Evolutionary conservation across 2,797 vertebrate genomes (phyloP).

Genomic region (Hippopotamyrus pictus): DNA sequence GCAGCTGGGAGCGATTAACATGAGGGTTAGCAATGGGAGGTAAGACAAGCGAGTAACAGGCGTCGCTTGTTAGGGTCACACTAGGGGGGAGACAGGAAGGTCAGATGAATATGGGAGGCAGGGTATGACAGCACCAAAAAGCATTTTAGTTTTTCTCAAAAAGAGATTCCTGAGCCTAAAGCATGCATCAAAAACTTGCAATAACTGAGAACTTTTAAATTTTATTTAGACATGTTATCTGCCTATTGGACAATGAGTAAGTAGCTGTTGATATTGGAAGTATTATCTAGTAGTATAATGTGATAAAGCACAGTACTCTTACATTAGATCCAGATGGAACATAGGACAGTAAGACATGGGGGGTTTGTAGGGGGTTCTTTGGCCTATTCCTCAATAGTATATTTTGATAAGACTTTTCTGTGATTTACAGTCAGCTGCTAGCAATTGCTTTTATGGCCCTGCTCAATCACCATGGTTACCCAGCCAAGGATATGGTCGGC

Average conservation of each 20-base stretch:
- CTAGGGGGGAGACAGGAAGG: neutral
- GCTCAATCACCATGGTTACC: constrained; percentile 16
- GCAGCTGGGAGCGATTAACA: neutral
- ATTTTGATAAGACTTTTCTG: neutral
- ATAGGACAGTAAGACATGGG: neutral
- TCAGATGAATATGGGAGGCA: neutral
- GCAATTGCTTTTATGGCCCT: neutral
- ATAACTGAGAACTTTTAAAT: neutral
- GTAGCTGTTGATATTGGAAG: neutral
- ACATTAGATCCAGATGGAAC: neutral
- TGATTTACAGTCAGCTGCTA: constrained; percentile 14
- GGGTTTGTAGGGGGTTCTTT: neutral
- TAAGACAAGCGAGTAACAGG: neutral
- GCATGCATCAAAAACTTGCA: neutral
- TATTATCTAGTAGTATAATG: neutral
- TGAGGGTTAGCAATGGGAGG: neutral
- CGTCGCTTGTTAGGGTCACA: neutral
- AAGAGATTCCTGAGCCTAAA: neutral
- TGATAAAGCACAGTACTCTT: neutral
- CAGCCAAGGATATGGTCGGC: constrained; percentile 4
- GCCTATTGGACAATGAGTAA: neutral
- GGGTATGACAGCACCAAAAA: neutral
- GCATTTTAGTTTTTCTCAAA: neutral
- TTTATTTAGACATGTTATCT: neutral
- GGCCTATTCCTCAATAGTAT: neutral